These are phyloP conservation scores for Manacus vitellinus DNA, from an alignment of 2,113 vertebrate genomes.

Conservation along the genomic window DNA sequence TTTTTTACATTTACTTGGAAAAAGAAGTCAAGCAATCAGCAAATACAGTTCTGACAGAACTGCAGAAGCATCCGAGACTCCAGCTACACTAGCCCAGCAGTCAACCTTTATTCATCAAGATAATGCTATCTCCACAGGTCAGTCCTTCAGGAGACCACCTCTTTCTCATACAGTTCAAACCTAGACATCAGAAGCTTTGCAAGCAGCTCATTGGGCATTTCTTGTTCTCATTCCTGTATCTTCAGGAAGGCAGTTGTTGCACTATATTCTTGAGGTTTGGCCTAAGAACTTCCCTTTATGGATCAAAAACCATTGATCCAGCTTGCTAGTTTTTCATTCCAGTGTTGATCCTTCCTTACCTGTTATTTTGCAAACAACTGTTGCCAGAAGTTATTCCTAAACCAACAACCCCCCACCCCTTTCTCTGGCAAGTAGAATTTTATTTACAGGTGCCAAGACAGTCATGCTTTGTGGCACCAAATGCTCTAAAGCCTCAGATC, in stretches of 20 bases:
- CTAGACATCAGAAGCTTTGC: background rate
- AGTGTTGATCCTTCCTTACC: rapidly evolving
- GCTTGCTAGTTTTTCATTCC: background rate
- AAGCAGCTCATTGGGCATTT: background rate
- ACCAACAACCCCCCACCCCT: rapidly evolving
- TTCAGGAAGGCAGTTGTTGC: background rate
- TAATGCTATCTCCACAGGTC: background rate
- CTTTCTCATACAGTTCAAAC: background rate
- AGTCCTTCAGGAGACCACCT: background rate
- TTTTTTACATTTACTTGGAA: background rate
- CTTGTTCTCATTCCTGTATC: background rate
- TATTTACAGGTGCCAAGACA: background rate
- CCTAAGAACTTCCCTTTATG: background rate
- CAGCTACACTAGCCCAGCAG: background rate
- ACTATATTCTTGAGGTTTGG: background rate
- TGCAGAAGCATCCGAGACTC: background rate
- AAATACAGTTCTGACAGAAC: background rate
- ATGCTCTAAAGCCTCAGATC: background rate
- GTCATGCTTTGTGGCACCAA: background rate
- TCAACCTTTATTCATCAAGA: background rate
- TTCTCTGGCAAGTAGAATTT: background rate
- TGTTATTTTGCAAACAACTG: background rate
- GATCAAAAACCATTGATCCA: background rate
- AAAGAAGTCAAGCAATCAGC: background rate
- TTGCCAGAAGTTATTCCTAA: background rate